A percentile compares a stretch with the other conserved stretches of the same genome.
These are phyloP conservation scores for Acleris emargana DNA, from an alignment of 2,888 invertebrate genomes.

Conservation along the genomic window DNA sequence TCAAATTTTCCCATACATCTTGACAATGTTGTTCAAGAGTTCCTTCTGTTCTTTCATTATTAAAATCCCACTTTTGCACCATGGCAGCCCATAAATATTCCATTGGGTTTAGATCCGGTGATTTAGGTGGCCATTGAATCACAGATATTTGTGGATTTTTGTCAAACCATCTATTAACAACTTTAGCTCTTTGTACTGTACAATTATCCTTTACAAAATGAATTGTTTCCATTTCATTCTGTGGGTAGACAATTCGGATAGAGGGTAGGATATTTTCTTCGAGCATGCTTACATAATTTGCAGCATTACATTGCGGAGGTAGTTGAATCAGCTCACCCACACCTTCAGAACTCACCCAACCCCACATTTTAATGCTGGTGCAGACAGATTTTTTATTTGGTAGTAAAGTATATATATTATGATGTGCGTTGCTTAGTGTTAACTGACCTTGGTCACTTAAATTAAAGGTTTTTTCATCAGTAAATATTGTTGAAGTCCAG, in stretches of 20 bases:
- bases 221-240: too few relatives aligned
- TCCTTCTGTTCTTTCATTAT: not conserved
- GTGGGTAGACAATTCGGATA: not conserved
- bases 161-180: too few relatives aligned
- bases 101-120: slow-evolving; percentile 7
- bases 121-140: slow-evolving; percentile 6
- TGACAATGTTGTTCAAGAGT: too few relatives aligned
- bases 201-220: slow-evolving; percentile 2
- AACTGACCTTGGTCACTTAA: slow-evolving; percentile 10
- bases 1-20: too few relatives aligned
- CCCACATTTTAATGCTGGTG: too few relatives aligned
- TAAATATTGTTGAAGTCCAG: slow-evolving; percentile 10
- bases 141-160: not conserved
- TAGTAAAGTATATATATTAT: not conserved
- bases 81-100: slow-evolving; percentile 6
- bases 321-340: slow-evolving; percentile 12
- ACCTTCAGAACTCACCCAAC: slow-evolving; percentile 3
- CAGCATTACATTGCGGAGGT: not conserved
- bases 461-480: slow-evolving; percentile 10
- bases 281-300: too few relatives aligned
- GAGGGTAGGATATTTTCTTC: slow-evolving; percentile 1
- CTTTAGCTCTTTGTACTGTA: too few relatives aligned
- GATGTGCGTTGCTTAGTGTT: not conserved
- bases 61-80: not conserved
- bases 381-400: too few relatives aligned